Conservation (phyloP, 2,113 vertebrate species). For the Engystomops pustulosus region DNA sequence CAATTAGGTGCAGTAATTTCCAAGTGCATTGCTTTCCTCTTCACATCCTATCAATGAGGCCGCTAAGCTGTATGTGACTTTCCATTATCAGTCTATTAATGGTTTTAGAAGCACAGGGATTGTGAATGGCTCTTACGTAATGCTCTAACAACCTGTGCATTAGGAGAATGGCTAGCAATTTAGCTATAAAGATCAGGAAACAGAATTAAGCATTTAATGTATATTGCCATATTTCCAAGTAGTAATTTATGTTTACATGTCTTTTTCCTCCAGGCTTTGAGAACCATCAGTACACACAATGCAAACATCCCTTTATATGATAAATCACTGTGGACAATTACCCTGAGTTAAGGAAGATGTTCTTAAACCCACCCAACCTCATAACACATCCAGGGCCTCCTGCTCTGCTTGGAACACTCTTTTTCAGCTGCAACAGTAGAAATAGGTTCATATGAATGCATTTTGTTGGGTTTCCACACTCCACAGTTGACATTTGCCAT, state of each 20-base stretch:
- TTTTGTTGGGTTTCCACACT: no score
- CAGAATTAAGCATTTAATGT: slow-evolving; percentile 60
- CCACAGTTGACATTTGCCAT: no score
- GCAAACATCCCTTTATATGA: slow-evolving; percentile 44
- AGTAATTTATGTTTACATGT: slow-evolving; percentile 54
- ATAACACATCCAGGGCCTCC: slow-evolving; percentile 61
- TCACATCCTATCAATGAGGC: slow-evolving; percentile 24
- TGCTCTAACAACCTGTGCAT: slow-evolving; percentile 60
- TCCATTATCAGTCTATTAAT: slow-evolving; percentile 57
- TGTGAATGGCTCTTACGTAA: slow-evolving; percentile 57
- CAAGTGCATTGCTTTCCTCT: not conserved
- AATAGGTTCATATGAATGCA: no score
- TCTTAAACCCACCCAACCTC: slow-evolving; percentile 55
- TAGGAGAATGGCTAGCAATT: slow-evolving; percentile 57
- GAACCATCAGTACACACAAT: slow-evolving; percentile 42
- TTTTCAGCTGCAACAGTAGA: no score
- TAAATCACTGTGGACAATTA: slow-evolving; percentile 49
- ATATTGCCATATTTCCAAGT: slow-evolving; percentile 57
- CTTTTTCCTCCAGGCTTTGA: slow-evolving; percentile 36
- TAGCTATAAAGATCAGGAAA: slow-evolving; percentile 59
- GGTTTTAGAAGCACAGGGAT: slow-evolving; percentile 55
- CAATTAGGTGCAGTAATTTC: slow-evolving; percentile 42
- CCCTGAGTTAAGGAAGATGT: slow-evolving; percentile 24
- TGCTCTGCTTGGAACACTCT: no score
- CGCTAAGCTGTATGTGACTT: slow-evolving; percentile 19